Conservation (phyloP, 2,113 vertebrate genomes). For the Polypterus senegalus region DNA sequence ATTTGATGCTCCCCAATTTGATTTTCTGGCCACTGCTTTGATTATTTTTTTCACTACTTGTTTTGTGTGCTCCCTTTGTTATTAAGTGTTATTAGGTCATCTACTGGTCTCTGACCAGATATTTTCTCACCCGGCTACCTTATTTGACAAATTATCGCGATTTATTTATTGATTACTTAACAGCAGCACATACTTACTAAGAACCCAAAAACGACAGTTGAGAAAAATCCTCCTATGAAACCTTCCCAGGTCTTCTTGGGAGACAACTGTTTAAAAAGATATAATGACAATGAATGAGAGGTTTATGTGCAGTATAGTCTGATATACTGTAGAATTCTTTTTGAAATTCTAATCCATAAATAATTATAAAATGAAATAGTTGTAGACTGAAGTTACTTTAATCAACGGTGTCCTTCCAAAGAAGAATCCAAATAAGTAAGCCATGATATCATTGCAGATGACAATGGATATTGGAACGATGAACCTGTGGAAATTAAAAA, state of each 20-base stretch:
- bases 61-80: too few relatives aligned
- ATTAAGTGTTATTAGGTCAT: too few relatives aligned
- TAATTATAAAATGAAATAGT: not conserved
- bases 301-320: not conserved
- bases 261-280: conserved; percentile 56
- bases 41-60: too few relatives aligned
- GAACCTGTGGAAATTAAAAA: conserved; percentile 57
- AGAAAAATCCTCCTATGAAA: conserved; percentile 93
- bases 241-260: conserved; percentile 99
- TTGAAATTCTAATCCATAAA: not conserved
- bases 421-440: conserved; percentile 96
- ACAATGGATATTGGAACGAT: conserved; percentile 93
- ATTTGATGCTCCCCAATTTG: too few relatives aligned
- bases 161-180: too few relatives aligned
- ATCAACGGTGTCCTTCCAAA: conserved; percentile 94
- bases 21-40: too few relatives aligned
- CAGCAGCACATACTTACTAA: conserved; percentile 60
- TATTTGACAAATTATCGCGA: too few relatives aligned
- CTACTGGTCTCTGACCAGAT: too few relatives aligned
- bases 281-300: not conserved
- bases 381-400: conserved; percentile 53
- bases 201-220: conserved; percentile 88
- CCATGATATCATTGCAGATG: conserved; percentile 94
- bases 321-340: not conserved
- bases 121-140: too few relatives aligned